Conservation (phyloP, 2,113 vertebrate genomes). For the Ochotona curzoniae region DNA sequence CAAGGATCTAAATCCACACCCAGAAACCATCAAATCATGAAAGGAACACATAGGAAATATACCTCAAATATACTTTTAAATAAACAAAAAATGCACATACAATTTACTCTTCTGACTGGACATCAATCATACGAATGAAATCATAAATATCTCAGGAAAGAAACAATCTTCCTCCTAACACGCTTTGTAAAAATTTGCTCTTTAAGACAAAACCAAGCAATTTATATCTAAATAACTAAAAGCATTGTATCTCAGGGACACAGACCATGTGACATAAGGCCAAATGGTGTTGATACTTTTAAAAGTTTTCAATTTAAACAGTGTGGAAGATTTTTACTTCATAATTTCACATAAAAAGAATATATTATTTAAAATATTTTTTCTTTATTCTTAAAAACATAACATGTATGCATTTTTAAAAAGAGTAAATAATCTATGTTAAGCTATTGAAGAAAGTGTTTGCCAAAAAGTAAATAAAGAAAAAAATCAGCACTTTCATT, state of each 20-base stretch:
- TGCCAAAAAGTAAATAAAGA: neutral
- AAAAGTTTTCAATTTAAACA: neutral
- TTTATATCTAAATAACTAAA: constrained; percentile 32
- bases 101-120: neutral
- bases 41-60: too few species aligned
- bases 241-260: neutral
- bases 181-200: neutral
- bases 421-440: neutral
- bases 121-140: neutral
- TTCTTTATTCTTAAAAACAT: neutral
- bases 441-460: neutral
- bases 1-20: too few species aligned
- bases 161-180: neutral
- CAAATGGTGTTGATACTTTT: neutral
- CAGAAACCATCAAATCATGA: too few species aligned
- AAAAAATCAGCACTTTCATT: neutral
- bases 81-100: neutral
- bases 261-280: neutral
- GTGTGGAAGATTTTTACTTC: neutral
- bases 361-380: neutral
- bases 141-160: neutral
- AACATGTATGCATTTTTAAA: neutral
- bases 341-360: constrained; percentile 20
- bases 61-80: too few species aligned
- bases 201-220: constrained; percentile 37